Conservation (phyloP, 2,888 invertebrate genomes). For the Timema podura region DNA sequence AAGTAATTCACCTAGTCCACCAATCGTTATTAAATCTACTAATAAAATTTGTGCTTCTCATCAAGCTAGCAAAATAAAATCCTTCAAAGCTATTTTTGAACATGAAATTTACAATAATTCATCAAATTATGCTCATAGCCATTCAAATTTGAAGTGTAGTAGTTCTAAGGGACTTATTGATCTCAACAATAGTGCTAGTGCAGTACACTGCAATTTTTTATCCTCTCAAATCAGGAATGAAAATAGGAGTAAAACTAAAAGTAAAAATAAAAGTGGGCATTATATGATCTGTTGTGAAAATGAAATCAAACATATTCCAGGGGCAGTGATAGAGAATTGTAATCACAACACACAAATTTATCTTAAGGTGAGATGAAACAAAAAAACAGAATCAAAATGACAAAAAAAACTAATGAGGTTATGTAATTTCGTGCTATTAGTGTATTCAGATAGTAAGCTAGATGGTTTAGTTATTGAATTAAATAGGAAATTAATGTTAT, state of each 20-base stretch:
- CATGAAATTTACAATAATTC: not conserved
- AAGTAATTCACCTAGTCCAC: not conserved
- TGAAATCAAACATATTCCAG: constrained; percentile 14
- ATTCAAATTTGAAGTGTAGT: too few species aligned
- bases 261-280: constrained; percentile 9
- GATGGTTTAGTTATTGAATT: too few species aligned
- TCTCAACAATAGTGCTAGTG: too few species aligned
- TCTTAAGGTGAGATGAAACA: constrained; percentile 20
- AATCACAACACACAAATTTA: constrained; percentile 22
- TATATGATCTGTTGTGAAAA: constrained; percentile 8
- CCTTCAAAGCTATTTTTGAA: constrained; percentile 2
- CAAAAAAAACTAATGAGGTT: not conserved
- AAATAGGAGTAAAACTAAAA: constrained; percentile 10
- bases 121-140: too few species aligned
- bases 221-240: constrained; percentile 3
- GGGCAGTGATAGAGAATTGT: constrained; percentile 19
- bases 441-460: not conserved
- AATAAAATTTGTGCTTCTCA: not conserved
- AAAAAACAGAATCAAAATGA: too few species aligned
- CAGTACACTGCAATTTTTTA: too few species aligned
- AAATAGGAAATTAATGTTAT: not conserved
- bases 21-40: not conserved
- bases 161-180: too few species aligned
- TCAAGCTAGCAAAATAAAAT: not conserved
- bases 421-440: not conserved